Base-by-base conservation (phyloP, 2,888 invertebrate species). In the Conistra vaccinii region DNA sequence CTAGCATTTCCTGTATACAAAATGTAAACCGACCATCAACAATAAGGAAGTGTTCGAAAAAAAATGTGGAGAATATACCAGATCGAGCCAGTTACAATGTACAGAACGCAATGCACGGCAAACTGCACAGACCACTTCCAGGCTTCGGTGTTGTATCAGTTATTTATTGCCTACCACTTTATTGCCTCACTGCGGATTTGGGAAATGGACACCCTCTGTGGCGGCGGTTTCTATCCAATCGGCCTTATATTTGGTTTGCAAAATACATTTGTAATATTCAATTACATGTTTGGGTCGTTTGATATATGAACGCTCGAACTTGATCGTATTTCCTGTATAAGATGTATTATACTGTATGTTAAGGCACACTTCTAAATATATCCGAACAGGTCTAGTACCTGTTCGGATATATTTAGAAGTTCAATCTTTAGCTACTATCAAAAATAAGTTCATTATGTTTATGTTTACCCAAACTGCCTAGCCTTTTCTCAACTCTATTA, bases 81-180 rank as follows among this genome's bases (percentile, higher is more conserved):
- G 69, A 55, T 71, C 14, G 32, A 60, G 69, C 42, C n/a, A 71
- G 74, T 57, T 32, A 68, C 78, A 73, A 57, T 80, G 77, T 80
- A 58, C 51, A 26, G 65, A 78, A 68, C 63, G 53, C 67, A 68
- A 51, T 81, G 83, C 78, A 74, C 58, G 77, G 88, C 87, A 84
- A 90, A 88, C 89, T 92, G 89, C 89, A 90, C 89, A 85, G 84
- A 87, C 87, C 87, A 91, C 90, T 90, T 89, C 83, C 89, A 90
- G 87, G 84, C 85, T 84, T 77, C 78, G 81, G 83, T 81, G 90
- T 88, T 89, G 89, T 92, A 91, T 92, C 91, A 88, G 93, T 93
- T 93, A 93, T 93, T 93, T 92, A 93, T 87, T 81, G 72, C 84
- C 80, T 80, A 86, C 87, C 88, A 87, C 83, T 87, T 87, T 87